phyloP scores from a whole-genome alignment of 2,797 vertebrate species.

The Taenioides sp. region DNA sequence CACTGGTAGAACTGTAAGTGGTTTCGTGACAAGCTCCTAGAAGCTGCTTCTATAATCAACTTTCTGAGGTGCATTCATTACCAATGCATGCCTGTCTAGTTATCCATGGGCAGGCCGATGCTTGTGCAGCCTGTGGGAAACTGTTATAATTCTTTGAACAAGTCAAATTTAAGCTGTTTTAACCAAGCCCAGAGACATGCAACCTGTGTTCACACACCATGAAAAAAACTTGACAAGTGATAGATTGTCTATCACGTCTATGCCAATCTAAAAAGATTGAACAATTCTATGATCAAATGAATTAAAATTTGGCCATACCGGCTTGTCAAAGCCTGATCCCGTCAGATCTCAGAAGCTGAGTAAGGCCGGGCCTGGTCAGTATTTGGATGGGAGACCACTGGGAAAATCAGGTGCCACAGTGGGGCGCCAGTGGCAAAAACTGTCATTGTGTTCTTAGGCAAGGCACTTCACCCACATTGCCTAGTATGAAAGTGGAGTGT shows the following conservation, averaged over 20 bases:
- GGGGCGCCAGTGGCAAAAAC: too few species aligned
- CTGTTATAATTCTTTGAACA: slow-evolving; percentile 6
- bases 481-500: too few species aligned
- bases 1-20: neutral
- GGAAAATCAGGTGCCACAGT: too few species aligned
- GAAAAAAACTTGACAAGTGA: neutral
- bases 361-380: too few species aligned
- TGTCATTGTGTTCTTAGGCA: too few species aligned
- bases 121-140: slow-evolving; percentile 26
- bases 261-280: neutral
- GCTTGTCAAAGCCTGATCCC: too few species aligned
- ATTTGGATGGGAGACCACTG: too few species aligned
- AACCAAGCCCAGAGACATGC: neutral
- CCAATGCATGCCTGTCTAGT: slow-evolving; percentile 6
- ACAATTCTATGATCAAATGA: neutral
- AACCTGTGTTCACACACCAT: neutral
- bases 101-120: slow-evolving; percentile 23
- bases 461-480: too few species aligned
- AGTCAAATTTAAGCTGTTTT: neutral
- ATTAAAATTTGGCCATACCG: too few species aligned
- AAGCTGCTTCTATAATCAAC: neutral
- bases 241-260: too few species aligned
- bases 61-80: slow-evolving; percentile 10
- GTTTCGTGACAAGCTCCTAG: slow-evolving; percentile 1
- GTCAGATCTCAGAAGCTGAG: too few species aligned